Evolutionary conservation across 2,888 invertebrate species (phyloP), one percentile per base, ranked within the genome.

Genomic region (Drosophila multiciliata): DNA sequence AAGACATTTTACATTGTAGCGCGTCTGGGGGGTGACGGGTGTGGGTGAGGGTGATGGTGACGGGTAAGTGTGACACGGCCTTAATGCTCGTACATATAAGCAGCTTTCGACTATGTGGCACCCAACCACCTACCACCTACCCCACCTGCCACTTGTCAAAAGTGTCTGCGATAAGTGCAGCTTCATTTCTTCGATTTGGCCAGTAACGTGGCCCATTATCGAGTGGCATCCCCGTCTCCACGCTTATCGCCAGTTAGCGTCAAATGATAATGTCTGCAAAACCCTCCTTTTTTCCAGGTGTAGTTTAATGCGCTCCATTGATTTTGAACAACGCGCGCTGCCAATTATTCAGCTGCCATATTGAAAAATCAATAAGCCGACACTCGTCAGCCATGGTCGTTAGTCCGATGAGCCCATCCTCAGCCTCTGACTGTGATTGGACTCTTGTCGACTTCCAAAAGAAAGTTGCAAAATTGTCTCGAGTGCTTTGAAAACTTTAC

Each of bases 401-500:
- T 84, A 80, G 74, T 64, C 78, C 67, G 68, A 80, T 69, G 73
- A 66, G 62, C 74, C 66, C 54, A 50, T 60, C 35, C 50, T 38
- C 52, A 45, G 53, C 48, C 35, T 45, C 23, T 26, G 36, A 40
- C 58, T 35, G 54, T 58, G 50, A 40, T 62, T 66, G 68, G 66
- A 66, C 78, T 65, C 75, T 71, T 65, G 61, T 49, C 64, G 75
- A 63, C 71, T 49, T 75, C 67, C 55, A 69, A 73, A 81, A 82
- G 74, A 88, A 90, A 90, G 82, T 90, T 90, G 68, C 82, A 77
- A 90, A 90, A 90, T 87, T 90, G 90, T 91, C 90, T 90, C 90
- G 83, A 90, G 90, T 91, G 89, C 79, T 75, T 85, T 76, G 74
- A 81, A 83, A 87, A 87, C 80, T 87, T 80, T 75, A 50, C 35